These are phyloP conservation scores for Gila robusta DNA, from an alignment of 2,797 vertebrate genomes.

Conservation along the genomic window DNA sequence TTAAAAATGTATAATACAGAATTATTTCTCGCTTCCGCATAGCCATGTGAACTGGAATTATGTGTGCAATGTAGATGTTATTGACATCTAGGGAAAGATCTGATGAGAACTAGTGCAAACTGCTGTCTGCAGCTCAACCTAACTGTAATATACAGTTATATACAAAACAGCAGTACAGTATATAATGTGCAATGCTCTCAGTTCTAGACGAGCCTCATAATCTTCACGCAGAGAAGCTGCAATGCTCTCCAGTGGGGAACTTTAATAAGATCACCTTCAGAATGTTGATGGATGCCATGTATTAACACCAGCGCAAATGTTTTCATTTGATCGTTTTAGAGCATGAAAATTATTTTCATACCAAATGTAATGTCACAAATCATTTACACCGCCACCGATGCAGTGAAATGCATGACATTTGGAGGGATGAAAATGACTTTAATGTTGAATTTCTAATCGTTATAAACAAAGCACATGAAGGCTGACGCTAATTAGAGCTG, in stretches of 20 bases:
- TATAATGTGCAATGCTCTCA: neutral
- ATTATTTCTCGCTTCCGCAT: no score
- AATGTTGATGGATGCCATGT: slow-evolving; percentile 19
- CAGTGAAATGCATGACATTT: slow-evolving; percentile 48
- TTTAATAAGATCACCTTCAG: slow-evolving; percentile 40
- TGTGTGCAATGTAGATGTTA: slow-evolving; percentile 18
- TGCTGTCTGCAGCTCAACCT: slow-evolving; percentile 13
- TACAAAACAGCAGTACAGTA: slow-evolving; percentile 3
- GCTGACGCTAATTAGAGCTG: slow-evolving; percentile 71
- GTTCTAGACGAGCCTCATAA: slow-evolving; percentile 12
- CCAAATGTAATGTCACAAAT: neutral
- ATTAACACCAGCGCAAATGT: neutral
- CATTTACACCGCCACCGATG: neutral
- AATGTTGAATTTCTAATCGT: slow-evolving; percentile 47
- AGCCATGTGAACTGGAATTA: no score
- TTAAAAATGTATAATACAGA: no score
- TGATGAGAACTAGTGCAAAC: slow-evolving; percentile 19
- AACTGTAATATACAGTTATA: neutral
- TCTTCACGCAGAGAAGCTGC: slow-evolving; percentile 17
- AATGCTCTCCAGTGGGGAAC: slow-evolving; percentile 6
- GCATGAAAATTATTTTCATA: slow-evolving; percentile 36
- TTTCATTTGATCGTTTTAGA: slow-evolving; percentile 34
- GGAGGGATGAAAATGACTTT: slow-evolving; percentile 43
- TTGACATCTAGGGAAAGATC: slow-evolving; percentile 25
- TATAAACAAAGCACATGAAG: slow-evolving; percentile 68